Evolutionary conservation across 2,797 vertebrate species (phyloP).

Genomic region (Schizothorax lantsangensis): DNA sequence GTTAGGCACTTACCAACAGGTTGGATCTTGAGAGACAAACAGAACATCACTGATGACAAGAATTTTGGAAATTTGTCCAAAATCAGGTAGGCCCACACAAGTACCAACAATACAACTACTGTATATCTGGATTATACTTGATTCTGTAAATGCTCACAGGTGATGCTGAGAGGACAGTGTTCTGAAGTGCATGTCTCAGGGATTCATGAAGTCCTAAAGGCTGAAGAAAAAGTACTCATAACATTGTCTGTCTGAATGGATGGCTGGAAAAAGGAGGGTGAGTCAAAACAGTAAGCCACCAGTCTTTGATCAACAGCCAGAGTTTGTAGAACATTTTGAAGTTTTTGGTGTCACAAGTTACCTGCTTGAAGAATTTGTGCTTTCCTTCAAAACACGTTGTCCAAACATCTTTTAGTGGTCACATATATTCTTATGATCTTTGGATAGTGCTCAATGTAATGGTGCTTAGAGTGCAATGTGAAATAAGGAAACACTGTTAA

Average conservation of each 20-base stretch:
- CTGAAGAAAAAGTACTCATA: too few species aligned
- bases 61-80: conserved; percentile 59
- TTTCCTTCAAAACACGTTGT: conserved; percentile 25
- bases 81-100: conserved; percentile 57
- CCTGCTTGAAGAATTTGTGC: conserved; percentile 17
- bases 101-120: conserved; percentile 41
- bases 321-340: conserved; percentile 3
- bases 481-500: background rate
- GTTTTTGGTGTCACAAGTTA: background rate
- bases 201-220: background rate
- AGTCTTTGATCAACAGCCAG: conserved; percentile 11
- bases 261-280: conserved; percentile 8
- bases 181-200: background rate
- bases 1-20: conserved; percentile 60
- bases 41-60: conserved; percentile 45
- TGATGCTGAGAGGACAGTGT: conserved; percentile 16
- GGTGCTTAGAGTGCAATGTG: conserved; percentile 7
- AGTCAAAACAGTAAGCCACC: conserved; percentile 8
- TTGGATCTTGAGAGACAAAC: conserved; percentile 60
- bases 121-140: conserved; percentile 27
- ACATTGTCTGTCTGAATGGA: too few species aligned
- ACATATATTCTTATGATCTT: conserved; percentile 10
- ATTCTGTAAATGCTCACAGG: background rate
- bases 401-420: conserved; percentile 9
- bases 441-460: conserved; percentile 19